These are phyloP conservation scores for Xiphophorus couchianus DNA, from an alignment of 2,113 vertebrate genomes.

Conservation along the genomic window DNA sequence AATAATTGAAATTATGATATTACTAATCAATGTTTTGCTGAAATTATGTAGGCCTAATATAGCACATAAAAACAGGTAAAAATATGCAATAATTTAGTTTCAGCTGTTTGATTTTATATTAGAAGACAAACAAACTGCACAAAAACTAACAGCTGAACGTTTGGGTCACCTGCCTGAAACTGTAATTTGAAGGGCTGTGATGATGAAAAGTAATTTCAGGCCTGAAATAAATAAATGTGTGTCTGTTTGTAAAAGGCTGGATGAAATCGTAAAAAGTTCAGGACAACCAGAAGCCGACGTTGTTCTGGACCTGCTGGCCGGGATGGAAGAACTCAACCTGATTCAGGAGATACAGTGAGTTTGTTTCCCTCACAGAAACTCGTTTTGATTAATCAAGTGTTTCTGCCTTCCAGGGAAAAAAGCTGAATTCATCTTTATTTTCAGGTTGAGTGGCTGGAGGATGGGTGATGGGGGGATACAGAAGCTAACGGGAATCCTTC, in stretches of 20 bases:
- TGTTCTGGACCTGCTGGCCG: slow-evolving; percentile 57
- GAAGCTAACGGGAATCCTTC: slow-evolving; percentile 76
- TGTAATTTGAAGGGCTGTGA: too few species aligned
- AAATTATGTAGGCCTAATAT: too few species aligned
- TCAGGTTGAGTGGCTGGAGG: slow-evolving; percentile 84
- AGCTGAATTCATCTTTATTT: not conserved
- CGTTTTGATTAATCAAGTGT: not conserved
- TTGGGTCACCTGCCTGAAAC: too few species aligned
- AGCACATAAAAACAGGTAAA: too few species aligned
- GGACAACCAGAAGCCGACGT: slow-evolving; percentile 19
- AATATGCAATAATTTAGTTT: too few species aligned
- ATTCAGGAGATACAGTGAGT: slow-evolving; percentile 84
- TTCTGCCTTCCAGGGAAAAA: not conserved
- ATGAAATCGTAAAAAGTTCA: slow-evolving; percentile 54
- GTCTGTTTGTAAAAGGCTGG: slow-evolving; percentile 74
- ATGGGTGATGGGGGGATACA: slow-evolving; percentile 79
- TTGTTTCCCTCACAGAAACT: not conserved
- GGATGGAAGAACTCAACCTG: slow-evolving; percentile 65
- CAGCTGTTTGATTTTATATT: too few species aligned
- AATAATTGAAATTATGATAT: too few species aligned
- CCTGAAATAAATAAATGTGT: slow-evolving; percentile 4
- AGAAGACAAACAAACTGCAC: too few species aligned
- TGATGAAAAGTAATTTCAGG: not conserved
- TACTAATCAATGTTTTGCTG: too few species aligned
- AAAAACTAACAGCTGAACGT: too few species aligned